Percentiles rank a stretch among this genome's conserved stretches.
phyloP scores from a whole-genome alignment of 2,888 invertebrate genomes.

The Graphium colonna region DNA sequence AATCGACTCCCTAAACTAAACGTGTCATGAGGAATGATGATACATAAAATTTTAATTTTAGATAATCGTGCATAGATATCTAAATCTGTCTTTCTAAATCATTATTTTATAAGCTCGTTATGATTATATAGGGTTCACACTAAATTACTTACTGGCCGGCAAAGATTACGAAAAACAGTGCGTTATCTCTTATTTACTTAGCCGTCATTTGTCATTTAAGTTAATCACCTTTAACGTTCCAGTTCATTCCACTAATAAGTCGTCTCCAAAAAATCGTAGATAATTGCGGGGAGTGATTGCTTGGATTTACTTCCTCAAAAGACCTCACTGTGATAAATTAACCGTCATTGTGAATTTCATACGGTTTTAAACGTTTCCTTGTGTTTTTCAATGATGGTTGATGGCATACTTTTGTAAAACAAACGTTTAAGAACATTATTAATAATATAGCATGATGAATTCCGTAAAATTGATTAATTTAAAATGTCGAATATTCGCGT shows the following conservation, averaged over 20 bases:
- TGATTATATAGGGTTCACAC: no score
- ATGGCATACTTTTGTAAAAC: background rate
- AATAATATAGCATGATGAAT: no score
- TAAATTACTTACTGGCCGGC: background rate
- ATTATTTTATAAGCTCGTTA: no score
- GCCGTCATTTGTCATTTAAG: slow-evolving; percentile 65
- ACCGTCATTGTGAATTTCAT: slow-evolving; percentile 26
- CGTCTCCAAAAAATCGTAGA: slow-evolving; percentile 65
- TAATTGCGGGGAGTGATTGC: slow-evolving; percentile 70
- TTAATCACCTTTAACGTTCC: slow-evolving; percentile 66
- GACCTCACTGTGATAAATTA: slow-evolving; percentile 64
- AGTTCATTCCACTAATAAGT: slow-evolving; percentile 71
- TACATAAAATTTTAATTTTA: no score
- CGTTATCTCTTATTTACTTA: slow-evolving; percentile 26
- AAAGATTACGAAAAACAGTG: background rate
- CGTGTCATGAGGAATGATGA: no score
- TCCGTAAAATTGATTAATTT: no score
- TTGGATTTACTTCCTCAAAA: slow-evolving; percentile 59
- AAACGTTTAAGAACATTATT: no score
- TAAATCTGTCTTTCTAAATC: no score
- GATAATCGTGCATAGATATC: no score
- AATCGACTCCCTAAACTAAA: no score
- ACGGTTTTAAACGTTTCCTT: slow-evolving; percentile 14
- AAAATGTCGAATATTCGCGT: no score
- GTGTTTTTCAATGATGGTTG: slow-evolving; percentile 1